phyloP scores from a whole-genome alignment of 2,888 invertebrate genomes.

The Stenichneumon culpator region DNA sequence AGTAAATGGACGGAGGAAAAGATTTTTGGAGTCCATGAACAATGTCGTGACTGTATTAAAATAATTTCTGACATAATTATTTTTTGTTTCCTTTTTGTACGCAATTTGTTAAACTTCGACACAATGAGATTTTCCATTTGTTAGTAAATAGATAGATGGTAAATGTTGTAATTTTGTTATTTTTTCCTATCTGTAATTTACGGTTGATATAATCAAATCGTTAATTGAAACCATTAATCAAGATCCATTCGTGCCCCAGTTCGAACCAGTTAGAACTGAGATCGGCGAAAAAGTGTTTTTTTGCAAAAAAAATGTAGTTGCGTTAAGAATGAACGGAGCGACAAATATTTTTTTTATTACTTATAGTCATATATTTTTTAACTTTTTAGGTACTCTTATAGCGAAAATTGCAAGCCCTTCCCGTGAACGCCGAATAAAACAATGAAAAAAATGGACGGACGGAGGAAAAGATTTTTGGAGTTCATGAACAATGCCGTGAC shows the following conservation, averaged over 20 bases:
- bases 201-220: background rate
- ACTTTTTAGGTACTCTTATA: background rate
- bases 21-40: background rate
- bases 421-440: background rate
- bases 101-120: background rate
- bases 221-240: background rate
- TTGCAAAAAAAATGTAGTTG: background rate
- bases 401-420: background rate
- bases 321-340: background rate
- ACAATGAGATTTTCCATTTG: background rate
- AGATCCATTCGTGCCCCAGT: background rate
- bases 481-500: background rate
- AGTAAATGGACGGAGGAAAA: background rate
- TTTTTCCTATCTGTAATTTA: background rate
- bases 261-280: background rate
- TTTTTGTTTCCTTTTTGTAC: background rate
- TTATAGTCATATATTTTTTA: background rate
- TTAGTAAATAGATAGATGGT: conserved; percentile 13
- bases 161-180: conserved; percentile 13
- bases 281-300: background rate
- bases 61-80: background rate
- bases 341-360: background rate
- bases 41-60: background rate
- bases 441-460: background rate
- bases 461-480: background rate